Evolutionary conservation across 1,140 invertebrate species (phyloP).

Genomic region (Leptinotarsa defecta): DNA sequence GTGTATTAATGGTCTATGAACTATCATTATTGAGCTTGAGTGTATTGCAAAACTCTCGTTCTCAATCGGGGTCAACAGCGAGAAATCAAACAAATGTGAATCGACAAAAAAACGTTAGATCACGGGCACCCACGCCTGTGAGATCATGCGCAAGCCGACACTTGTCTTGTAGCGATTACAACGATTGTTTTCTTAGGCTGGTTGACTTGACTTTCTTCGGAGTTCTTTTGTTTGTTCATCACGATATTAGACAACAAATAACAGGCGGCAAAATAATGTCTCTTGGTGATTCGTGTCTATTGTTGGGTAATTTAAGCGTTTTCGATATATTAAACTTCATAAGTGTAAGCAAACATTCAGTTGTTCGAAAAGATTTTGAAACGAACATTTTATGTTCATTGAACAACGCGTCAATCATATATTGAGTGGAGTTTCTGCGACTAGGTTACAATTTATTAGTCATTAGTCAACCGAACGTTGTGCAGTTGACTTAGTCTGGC

Average conservation of each 20-base stretch:
- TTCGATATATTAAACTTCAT: too few species aligned
- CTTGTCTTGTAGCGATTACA: conserved; percentile 11
- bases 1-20: background rate
- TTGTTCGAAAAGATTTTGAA: too few species aligned
- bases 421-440: too few species aligned
- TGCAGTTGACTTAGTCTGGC: too few species aligned
- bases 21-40: background rate
- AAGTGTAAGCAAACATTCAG: too few species aligned
- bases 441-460: too few species aligned
- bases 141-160: conserved; percentile 9
- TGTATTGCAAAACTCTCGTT: conserved; percentile 41
- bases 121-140: conserved; percentile 42
- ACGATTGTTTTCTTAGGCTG: conserved; percentile 10
- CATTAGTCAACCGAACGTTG: too few species aligned
- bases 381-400: too few species aligned
- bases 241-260: conserved; percentile 14
- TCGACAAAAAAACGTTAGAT: conserved; percentile 39
- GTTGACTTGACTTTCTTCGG: conserved; percentile 6
- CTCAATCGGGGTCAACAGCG: conserved; percentile 42
- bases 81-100: conserved; percentile 46
- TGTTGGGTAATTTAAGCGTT: background rate
- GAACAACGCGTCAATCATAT: too few species aligned
- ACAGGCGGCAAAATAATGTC: background rate
- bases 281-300: background rate
- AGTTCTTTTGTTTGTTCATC: conserved; percentile 21